phyloP scores from a whole-genome alignment of 2,797 vertebrate genomes.

The Alcedo quadribrachys region DNA sequence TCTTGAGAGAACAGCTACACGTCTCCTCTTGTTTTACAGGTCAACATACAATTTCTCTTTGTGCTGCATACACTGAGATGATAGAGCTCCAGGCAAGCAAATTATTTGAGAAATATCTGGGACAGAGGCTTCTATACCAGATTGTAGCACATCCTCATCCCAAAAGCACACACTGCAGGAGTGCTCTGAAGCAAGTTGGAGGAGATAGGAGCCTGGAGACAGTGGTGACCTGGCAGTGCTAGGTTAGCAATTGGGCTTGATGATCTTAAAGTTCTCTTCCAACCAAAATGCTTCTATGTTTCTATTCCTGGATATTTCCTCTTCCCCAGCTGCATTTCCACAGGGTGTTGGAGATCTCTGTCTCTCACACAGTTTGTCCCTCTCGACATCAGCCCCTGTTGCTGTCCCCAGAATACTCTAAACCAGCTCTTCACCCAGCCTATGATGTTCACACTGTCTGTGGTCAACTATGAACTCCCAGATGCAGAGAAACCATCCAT shows the following conservation, averaged over 20 bases:
- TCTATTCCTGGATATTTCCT: not conserved
- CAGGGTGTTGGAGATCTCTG: not conserved
- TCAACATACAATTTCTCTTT: not conserved
- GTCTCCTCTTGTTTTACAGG: not conserved
- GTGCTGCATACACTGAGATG: not conserved
- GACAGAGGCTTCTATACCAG: constrained; percentile 5
- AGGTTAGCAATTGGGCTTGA: not conserved
- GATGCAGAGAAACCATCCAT: not conserved
- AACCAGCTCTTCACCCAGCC: not conserved
- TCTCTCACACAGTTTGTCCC: not conserved
- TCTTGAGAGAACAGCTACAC: not conserved
- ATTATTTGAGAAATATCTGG: not conserved
- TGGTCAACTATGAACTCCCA: not conserved
- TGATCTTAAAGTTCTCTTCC: not conserved
- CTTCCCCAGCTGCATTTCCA: not conserved
- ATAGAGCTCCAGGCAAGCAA: not conserved
- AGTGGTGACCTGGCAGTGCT: not conserved
- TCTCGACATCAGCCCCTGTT: not conserved
- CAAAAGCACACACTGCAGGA: not conserved
- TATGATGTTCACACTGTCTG: not conserved
- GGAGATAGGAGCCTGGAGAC: not conserved
- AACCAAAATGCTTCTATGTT: not conserved
- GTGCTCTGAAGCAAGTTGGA: not conserved
- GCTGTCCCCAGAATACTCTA: not conserved
- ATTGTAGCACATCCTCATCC: not conserved